Evolutionary conservation across 2,888 invertebrate species (phyloP), one percentile per base, ranked within the genome.

Genomic region (Rugalucina vietnamica): DNA sequence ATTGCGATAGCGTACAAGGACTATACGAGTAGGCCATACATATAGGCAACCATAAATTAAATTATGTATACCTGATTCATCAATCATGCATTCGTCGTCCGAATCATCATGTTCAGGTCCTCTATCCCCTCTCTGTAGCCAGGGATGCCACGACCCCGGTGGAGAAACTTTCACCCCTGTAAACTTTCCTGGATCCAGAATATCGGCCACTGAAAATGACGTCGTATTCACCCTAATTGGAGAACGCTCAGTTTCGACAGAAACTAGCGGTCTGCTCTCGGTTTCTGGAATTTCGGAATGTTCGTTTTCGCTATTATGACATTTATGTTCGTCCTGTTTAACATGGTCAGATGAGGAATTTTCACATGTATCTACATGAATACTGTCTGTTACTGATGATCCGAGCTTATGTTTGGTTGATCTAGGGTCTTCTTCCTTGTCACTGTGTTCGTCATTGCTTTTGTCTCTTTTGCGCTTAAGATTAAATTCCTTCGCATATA

Each of bases 171-270:
- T 77, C 32, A 83, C 82, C 0, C 93, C 93, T 0, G 90, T 90
- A 77, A 93, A 93, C 82, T 93, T 93, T 78, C 89, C 85, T 2
- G 93, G 93, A 81, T 92, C 92, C 72, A 93, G 85, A 84, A 93
- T 93, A 81, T 93, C 93, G 32, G 90, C 86, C 32, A 93, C 92
- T 37, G 92, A 92, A 87, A 93, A 93, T 10, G 93, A 88, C 24
- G 92, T 93, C 0, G 92, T 88, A 43, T 89, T 84, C 54, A 34
- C 39, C 43, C 78, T 72, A 76, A 65, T 49, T 27, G 87, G 84
- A 12, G 80, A 79, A 24, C n/a, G 36, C 24, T 72, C 57, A 10
- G 60, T 36, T 14, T 71, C 34, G 29, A 27, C 29, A 18, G 60
- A 4, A 60, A 10, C 54, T n/a, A n/a, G 29, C 60, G 29, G 8